These are phyloP conservation scores for Gavia stellata DNA, from an alignment of 2,113 vertebrate genomes.

Conservation along the genomic window DNA sequence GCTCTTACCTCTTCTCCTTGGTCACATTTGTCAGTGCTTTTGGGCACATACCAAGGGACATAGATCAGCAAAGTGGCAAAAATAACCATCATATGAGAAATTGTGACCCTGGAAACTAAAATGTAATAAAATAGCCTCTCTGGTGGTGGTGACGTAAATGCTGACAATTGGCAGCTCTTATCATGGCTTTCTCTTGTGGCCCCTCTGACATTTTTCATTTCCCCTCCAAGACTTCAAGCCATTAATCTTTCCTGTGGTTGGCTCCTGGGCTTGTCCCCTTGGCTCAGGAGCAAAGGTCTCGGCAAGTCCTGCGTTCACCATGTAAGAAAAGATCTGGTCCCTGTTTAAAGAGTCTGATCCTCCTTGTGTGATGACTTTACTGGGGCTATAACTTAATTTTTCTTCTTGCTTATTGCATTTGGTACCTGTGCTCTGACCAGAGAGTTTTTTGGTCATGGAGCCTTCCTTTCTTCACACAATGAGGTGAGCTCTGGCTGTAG, in stretches of 20 bases:
- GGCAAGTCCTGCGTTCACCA: background rate
- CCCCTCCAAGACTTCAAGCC: background rate
- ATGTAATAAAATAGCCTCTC: background rate
- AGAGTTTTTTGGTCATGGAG: fast-evolving
- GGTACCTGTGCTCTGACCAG: background rate
- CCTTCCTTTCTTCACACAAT: background rate
- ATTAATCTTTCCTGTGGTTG: constrained; percentile 22
- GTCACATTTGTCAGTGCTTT: background rate
- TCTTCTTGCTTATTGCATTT: background rate
- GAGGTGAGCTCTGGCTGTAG: background rate
- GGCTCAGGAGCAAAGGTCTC: background rate
- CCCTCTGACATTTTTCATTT: constrained; percentile 5
- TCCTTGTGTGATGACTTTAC: background rate
- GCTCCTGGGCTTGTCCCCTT: background rate
- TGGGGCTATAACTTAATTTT: background rate
- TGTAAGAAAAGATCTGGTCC: background rate
- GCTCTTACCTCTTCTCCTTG: background rate
- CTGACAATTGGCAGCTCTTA: constrained; percentile 13
- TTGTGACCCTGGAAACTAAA: background rate
- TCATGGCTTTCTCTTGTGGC: background rate
- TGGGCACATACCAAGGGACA: background rate
- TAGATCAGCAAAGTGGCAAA: background rate
- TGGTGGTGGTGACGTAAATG: constrained; percentile 10
- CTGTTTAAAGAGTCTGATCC: background rate
- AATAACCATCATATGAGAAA: constrained; percentile 23